These are phyloP conservation scores for Resseliella maxima DNA, from an alignment of 2,888 invertebrate species.

Conservation along the genomic window DNA sequence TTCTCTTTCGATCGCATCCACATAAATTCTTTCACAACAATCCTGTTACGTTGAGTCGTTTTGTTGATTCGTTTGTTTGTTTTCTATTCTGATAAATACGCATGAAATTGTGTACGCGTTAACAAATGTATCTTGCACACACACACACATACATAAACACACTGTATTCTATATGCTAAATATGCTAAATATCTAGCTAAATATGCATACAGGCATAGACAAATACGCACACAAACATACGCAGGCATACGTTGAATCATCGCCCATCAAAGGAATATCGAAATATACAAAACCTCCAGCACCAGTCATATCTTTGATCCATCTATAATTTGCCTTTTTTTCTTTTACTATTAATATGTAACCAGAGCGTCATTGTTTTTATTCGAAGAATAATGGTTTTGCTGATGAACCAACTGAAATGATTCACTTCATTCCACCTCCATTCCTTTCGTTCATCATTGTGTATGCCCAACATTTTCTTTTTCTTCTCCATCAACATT, in stretches of 20 bases:
- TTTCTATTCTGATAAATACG: neutral
- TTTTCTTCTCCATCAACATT: too few species aligned
- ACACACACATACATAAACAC: too few species aligned
- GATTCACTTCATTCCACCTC: neutral
- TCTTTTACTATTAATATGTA: conserved; percentile 41
- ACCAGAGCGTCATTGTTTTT: conserved; percentile 19
- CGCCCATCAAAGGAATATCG: too few species aligned
- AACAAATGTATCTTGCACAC: neutral
- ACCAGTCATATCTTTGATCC: neutral
- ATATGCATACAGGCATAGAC: neutral
- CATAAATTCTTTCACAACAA: neutral
- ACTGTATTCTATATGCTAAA: too few species aligned
- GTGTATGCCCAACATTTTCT: too few species aligned
- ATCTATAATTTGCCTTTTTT: conserved; percentile 46
- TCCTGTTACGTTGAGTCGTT: conserved; percentile 7
- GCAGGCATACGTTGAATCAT: too few species aligned
- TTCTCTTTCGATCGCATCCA: conserved; percentile 22
- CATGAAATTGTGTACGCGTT: neutral
- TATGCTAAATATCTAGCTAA: too few species aligned
- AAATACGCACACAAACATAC: neutral
- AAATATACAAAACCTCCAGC: conserved; percentile 26
- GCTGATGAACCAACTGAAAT: conserved; percentile 33
- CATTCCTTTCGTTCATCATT: too few species aligned
- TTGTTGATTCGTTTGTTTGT: conserved; percentile 11
- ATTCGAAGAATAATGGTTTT: conserved; percentile 36